Evolutionary conservation across 1,140 invertebrate species (phyloP), one percentile per base, ranked within the genome.

Genomic region (Drosophila miranda): DNA sequence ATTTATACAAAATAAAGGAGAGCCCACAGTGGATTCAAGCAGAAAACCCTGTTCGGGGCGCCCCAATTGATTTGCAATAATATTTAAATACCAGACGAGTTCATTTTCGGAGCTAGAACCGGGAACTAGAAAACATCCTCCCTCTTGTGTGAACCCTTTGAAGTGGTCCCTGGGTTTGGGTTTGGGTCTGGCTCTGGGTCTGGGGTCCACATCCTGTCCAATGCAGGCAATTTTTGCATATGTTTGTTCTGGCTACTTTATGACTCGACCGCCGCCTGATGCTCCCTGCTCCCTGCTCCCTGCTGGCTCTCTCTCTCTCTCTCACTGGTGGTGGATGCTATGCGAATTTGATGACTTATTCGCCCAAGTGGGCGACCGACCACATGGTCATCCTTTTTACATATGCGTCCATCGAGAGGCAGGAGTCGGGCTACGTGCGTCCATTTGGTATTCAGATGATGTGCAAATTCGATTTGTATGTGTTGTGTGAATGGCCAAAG

Each of bases 381-480:
- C 76, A 84, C 62, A 84, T 75, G 72, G 71, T 79, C 78, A 81
- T 80, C 78, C 54, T 71, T 56, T 70, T 70, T 61, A 76, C 63
- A 76, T 76, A 81, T 79, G 66, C 66, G 66, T 42, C 66, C 51
- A 52, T 3, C 23, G 2, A 30, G 28, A 30, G 28, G 7, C 28
- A 30, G 23, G 23, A 26, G 23, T 1, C 1, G 7, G 11, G 34
- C 75, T 90, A 90, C 88, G 88, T 90, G 88, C 72, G 76, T 69
- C 60, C 78, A 90, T 90, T 90, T 90, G 88, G 83, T 90, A 90
- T 90, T 90, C 88, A 90, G 88, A 90, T 90, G 88, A 90, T 90
- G 88, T 90, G 88, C 88, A 86, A 86, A 90, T 88, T 90, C 78
- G 75, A 77, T 90, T 88, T 88, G 82, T 81, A 75, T 88, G 77